Conservation (phyloP, 2,113 vertebrate genomes). For the Falco punctatus region DNA sequence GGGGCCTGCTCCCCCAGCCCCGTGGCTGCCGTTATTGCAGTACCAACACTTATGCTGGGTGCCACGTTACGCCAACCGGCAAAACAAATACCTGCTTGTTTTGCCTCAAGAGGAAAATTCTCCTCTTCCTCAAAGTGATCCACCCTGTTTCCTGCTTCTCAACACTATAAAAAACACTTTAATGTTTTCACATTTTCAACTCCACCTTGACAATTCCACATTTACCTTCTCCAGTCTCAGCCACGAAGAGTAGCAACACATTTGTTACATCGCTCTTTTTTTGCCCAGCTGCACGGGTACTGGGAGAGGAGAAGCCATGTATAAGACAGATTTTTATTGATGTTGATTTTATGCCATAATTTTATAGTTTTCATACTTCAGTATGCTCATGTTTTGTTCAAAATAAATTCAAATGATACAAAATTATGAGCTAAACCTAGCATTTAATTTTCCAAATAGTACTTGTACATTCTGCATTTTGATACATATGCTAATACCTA, state of each 20-base stretch:
- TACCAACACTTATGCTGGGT: neutral
- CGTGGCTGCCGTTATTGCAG: neutral
- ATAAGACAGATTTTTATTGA: neutral
- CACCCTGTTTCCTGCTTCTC: neutral
- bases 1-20: neutral
- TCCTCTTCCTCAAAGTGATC: neutral
- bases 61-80: neutral
- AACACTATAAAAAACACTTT: neutral
- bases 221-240: neutral
- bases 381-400: constrained; percentile 36
- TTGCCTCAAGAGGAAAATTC: neutral
- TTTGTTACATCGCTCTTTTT: neutral
- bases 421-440: constrained; percentile 50
- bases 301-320: neutral
- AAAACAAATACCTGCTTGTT: neutral
- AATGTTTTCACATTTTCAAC: neutral
- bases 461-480: constrained; percentile 44
- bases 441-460: constrained; percentile 47
- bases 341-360: constrained; percentile 23
- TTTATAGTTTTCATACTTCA: constrained; percentile 37
- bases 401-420: constrained; percentile 35
- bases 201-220: neutral
- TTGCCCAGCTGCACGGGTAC: neutral
- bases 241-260: neutral
- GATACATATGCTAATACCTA: constrained; percentile 66